A percentile compares a stretch with the other conserved stretches of the same genome.
Conservation (phyloP, 2,113 vertebrate species). For the Archocentrus centrarchus region DNA sequence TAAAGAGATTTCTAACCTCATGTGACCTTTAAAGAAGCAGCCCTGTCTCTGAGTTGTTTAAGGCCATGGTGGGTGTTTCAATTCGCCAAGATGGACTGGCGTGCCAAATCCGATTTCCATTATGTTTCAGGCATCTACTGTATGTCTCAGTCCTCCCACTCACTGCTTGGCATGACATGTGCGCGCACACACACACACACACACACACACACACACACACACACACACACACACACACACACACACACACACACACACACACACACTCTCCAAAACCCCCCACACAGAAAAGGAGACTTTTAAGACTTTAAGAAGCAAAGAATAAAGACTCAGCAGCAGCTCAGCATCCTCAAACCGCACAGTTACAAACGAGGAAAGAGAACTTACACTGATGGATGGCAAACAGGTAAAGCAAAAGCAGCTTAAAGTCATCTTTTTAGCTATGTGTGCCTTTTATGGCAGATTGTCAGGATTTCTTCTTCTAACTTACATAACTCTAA, state of each 20-base stretch:
- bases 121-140: conserved; percentile 10
- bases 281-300: neutral
- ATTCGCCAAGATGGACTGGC: neutral
- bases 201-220: neutral
- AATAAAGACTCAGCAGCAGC: neutral
- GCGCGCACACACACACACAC: neutral
- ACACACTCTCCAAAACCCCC: neutral
- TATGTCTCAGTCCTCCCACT: conserved; percentile 8
- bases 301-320: neutral
- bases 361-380: neutral
- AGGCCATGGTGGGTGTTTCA: conserved; percentile 4
- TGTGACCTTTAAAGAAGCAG: neutral
- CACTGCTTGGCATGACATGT: conserved; percentile 1
- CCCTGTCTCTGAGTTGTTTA: neutral
- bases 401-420: neutral
- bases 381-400: neutral
- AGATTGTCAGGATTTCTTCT: neutral
- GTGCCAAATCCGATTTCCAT: conserved; percentile 3
- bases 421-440: neutral
- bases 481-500: neutral
- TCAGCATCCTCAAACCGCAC: neutral
- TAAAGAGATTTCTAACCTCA: neutral
- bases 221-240: neutral
- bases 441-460: neutral
- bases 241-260: neutral